Evolutionary conservation across 2,113 vertebrate genomes (phyloP).

Genomic region (Ptilonorhynchus violaceus): DNA sequence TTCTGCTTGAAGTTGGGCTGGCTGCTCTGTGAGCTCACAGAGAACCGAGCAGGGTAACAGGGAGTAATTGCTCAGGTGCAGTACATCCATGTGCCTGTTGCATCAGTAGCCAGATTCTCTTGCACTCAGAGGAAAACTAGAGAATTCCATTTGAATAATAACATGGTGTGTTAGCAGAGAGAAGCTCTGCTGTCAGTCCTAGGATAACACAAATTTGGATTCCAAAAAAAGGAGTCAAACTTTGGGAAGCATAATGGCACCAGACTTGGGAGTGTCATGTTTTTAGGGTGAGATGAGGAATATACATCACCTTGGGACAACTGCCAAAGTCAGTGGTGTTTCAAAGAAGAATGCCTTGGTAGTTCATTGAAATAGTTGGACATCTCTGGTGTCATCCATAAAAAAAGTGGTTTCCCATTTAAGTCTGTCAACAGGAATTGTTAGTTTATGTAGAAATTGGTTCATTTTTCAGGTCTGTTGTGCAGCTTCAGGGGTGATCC

Average conservation of each 20-base stretch:
- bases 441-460: background rate
- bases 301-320: background rate
- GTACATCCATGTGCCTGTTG: background rate
- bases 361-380: background rate
- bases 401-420: background rate
- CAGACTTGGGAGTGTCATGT: background rate
- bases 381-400: background rate
- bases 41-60: background rate
- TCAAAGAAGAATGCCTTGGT: background rate
- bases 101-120: background rate
- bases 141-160: background rate
- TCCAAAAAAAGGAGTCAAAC: background rate
- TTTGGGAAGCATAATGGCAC: background rate
- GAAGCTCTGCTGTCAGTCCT: background rate
- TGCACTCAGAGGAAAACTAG: background rate
- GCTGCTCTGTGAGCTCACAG: background rate
- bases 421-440: background rate
- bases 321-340: background rate
- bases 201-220: background rate
- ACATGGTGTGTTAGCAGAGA: background rate
- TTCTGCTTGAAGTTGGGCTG: background rate
- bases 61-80: background rate
- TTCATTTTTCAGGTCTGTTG: background rate
- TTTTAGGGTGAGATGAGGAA: background rate
- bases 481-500: rapidly evolving